These are phyloP conservation scores for Xanthorhoe designata DNA, from an alignment of 2,888 invertebrate genomes.

Conservation along the genomic window DNA sequence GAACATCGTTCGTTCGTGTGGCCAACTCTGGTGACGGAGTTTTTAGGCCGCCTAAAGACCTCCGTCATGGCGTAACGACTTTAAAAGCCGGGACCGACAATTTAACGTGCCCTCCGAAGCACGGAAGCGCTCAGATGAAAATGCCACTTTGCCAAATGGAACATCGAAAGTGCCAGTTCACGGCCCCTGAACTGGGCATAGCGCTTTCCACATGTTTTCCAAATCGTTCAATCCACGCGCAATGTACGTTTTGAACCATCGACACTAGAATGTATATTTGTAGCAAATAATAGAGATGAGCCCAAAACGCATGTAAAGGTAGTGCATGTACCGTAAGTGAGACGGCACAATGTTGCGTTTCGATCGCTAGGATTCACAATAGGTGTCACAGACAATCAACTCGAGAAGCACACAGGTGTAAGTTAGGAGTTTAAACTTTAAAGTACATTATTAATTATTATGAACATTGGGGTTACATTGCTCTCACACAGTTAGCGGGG, in stretches of 20 bases:
- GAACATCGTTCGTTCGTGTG: too few species aligned
- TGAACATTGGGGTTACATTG: slow-evolving; percentile 37
- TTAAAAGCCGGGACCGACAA: too few species aligned
- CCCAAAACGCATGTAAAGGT: neutral
- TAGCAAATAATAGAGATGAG: neutral
- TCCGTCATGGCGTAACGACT: too few species aligned
- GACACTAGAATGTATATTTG: neutral
- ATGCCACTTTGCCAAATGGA: too few species aligned
- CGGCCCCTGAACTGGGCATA: too few species aligned
- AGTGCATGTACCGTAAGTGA: neutral
- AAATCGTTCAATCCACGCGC: neutral
- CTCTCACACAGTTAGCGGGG: slow-evolving; percentile 9
- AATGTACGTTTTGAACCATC: neutral
- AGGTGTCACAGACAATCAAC: slow-evolving; percentile 10
- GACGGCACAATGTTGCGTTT: slow-evolving; percentile 10
- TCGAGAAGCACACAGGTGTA: slow-evolving; percentile 54
- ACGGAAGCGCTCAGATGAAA: too few species aligned
- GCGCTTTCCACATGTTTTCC: too few species aligned
- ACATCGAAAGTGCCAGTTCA: too few species aligned
- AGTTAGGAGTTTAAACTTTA: slow-evolving; percentile 60
- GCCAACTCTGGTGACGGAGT: too few species aligned
- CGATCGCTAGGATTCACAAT: slow-evolving; percentile 6
- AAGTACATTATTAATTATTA: slow-evolving; percentile 53
- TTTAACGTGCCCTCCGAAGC: too few species aligned
- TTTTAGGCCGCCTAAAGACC: too few species aligned